Percentiles rank a stretch among this genome's conserved stretches.
Evolutionary conservation across 2,888 invertebrate genomes (phyloP).

Genomic region (Agrochola circellaris): DNA sequence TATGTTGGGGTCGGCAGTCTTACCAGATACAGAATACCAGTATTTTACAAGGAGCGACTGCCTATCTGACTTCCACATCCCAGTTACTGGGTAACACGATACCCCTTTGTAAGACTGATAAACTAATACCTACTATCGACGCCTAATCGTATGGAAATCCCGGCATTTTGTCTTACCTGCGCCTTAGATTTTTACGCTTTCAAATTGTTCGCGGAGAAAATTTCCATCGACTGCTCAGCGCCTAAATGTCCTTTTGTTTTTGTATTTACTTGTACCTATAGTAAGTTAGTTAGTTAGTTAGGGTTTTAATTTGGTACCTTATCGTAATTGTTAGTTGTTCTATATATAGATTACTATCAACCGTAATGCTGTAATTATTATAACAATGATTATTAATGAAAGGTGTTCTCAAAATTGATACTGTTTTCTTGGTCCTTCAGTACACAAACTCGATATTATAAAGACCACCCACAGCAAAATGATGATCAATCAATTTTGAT

Average conservation of each 20-base stretch:
- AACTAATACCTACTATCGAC: too few species aligned
- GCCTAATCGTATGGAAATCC: too few species aligned
- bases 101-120: neutral
- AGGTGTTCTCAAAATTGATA: neutral
- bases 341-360: too few species aligned
- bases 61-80: neutral
- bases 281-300: too few species aligned
- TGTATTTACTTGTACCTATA: too few species aligned
- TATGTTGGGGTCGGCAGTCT: neutral
- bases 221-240: too few species aligned
- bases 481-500: neutral
- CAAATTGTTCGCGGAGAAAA: too few species aligned
- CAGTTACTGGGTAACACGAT: neutral
- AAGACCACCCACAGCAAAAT: neutral
- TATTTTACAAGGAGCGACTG: neutral
- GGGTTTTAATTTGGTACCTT: too few species aligned
- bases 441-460: neutral
- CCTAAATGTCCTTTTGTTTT: neutral
- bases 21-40: neutral
- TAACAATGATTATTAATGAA: neutral
- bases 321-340: too few species aligned
- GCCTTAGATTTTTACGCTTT: too few species aligned
- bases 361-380: too few species aligned
- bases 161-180: too few species aligned
- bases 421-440: neutral